Conservation (phyloP, 2,888 invertebrate genomes). For the Troglohyphantes excavatus region DNA sequence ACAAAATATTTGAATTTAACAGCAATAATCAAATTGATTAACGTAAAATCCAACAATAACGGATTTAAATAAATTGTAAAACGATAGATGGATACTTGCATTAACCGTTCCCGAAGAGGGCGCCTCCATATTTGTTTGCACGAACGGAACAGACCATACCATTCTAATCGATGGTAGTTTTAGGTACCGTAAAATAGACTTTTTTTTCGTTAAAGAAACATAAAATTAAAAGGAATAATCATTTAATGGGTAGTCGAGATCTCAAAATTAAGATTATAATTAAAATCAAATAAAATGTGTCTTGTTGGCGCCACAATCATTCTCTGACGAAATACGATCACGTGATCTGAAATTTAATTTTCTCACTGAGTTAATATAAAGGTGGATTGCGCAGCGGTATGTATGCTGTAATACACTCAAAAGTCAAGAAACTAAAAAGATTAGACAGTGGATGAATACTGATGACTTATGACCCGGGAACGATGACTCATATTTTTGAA, state of each 20-base stretch:
- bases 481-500: no score
- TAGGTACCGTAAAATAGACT: neutral
- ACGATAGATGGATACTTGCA: constrained; percentile 19
- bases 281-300: constrained; percentile 45
- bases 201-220: neutral
- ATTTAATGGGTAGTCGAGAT: neutral
- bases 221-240: neutral
- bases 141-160: constrained; percentile 48
- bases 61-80: neutral
- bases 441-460: no score
- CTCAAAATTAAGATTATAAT: neutral
- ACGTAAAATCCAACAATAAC: neutral
- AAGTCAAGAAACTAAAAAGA: no score
- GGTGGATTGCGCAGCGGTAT: no score
- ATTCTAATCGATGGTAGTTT: constrained; percentile 30
- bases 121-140: constrained; percentile 77
- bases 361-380: neutral
- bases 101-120: constrained; percentile 64
- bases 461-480: no score
- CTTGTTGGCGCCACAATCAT: constrained; percentile 74
- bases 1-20: neutral
- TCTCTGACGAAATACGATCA: constrained; percentile 72
- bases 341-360: constrained; percentile 52
- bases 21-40: neutral
- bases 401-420: no score